phyloP scores from a whole-genome alignment of 2,797 vertebrate genomes.

The Poecilia wingei region DNA sequence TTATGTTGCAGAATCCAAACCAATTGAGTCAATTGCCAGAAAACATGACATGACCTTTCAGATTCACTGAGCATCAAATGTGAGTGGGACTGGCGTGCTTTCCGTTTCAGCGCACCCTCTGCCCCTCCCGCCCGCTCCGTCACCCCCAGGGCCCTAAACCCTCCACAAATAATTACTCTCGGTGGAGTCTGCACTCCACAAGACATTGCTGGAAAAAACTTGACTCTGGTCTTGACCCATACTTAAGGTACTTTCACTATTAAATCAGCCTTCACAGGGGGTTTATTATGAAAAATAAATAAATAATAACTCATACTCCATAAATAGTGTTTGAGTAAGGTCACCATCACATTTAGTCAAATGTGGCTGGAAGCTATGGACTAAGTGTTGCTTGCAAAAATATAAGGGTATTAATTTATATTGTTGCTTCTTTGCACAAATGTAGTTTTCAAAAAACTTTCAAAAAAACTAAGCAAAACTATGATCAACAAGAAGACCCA shows the following conservation, averaged over 20 bases:
- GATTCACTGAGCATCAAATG: slow-evolving; percentile 92
- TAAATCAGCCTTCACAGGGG: slow-evolving; percentile 70
- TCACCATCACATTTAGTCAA: slow-evolving; percentile 52
- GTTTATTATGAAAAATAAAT: slow-evolving; percentile 49
- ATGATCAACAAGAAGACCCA: not conserved
- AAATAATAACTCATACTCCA: slow-evolving; percentile 49
- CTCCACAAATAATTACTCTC: slow-evolving; percentile 95
- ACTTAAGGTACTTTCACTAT: slow-evolving; percentile 71
- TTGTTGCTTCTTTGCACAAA: not conserved
- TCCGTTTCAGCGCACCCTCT: slow-evolving; percentile 90
- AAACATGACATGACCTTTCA: slow-evolving; percentile 99
- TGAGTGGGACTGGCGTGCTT: slow-evolving; percentile 90
- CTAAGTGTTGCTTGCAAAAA: not conserved
- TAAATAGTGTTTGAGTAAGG: slow-evolving; percentile 58
- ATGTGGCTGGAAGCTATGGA: slow-evolving; percentile 20
- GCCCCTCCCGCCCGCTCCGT: slow-evolving; percentile 77
- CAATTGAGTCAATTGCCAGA: slow-evolving; percentile 97
- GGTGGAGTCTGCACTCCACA: slow-evolving; percentile 87
- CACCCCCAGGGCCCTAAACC: slow-evolving; percentile 86
- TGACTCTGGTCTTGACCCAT: slow-evolving; percentile 88
- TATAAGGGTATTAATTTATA: not conserved
- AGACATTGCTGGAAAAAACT: slow-evolving; percentile 83
- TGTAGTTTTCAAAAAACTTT: not conserved
- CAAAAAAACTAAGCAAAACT: too few species aligned
- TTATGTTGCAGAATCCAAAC: slow-evolving; percentile 93